Conservation (phyloP, 2,797 vertebrate genomes). For the Ctenosaura bakeri region DNA sequence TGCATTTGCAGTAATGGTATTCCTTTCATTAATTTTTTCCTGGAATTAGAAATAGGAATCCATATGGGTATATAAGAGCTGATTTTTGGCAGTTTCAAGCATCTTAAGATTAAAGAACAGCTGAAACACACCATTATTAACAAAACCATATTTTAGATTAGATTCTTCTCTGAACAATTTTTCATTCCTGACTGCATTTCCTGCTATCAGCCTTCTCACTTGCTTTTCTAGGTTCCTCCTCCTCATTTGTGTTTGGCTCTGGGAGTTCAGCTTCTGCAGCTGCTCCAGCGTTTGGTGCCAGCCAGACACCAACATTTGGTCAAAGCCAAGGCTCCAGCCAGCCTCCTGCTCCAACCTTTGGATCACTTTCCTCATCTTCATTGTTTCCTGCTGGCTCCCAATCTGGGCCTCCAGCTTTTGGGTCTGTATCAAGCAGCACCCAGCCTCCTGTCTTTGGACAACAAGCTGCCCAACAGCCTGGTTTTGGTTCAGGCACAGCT, state of each 20-base stretch:
- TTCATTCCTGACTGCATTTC: neutral
- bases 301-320: conserved; percentile 87
- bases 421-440: conserved; percentile 83
- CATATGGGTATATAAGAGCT: neutral
- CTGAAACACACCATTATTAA: neutral
- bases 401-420: conserved; percentile 85
- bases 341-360: conserved; percentile 84
- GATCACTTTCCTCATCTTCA: conserved; percentile 78
- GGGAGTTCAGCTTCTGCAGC: conserved; percentile 77
- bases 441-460: conserved; percentile 89
- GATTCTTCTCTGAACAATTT: neutral
- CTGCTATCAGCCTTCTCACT: neutral
- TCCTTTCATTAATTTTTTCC: neutral
- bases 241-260: conserved; percentile 88
- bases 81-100: neutral
- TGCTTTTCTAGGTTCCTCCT: conserved; percentile 59
- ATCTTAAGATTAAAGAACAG: neutral
- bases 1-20: no score
- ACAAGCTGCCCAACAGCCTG: conserved; percentile 83
- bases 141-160: neutral
- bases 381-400: conserved; percentile 86
- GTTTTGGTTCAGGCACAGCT: conserved; percentile 84
- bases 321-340: conserved; percentile 81
- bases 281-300: conserved; percentile 84
- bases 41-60: neutral